Percentiles rank a stretch among this genome's conserved stretches.
Evolutionary conservation across 1,140 invertebrate species (phyloP).

Genomic region (Steinernema khuongi): DNA sequence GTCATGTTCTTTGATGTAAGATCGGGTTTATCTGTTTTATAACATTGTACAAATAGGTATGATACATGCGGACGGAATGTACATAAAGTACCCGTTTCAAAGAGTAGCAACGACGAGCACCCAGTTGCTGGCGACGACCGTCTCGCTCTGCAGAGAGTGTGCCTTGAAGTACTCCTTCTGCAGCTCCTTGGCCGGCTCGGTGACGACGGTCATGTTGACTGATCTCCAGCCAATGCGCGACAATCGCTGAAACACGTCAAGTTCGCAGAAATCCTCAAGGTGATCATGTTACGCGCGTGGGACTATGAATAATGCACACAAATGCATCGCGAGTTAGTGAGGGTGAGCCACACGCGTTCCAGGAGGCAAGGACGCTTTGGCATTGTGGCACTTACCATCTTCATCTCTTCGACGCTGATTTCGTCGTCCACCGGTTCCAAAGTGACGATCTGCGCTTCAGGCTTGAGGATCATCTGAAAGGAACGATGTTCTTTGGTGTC

Average conservation of each 20-base stretch:
- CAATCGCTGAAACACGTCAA: constrained; percentile 6
- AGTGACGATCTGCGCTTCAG: constrained; percentile 28
- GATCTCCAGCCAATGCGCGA: constrained; percentile 13
- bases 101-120: constrained; percentile 15
- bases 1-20: no score
- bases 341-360: no score
- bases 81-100: not conserved
- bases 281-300: not conserved
- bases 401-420: constrained; percentile 21
- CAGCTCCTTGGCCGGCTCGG: constrained; percentile 22
- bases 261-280: not conserved
- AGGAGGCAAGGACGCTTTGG: not conserved
- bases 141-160: constrained; percentile 15
- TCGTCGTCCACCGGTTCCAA: constrained; percentile 33
- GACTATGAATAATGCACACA: not conserved
- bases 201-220: constrained; percentile 35
- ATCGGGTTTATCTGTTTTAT: no score
- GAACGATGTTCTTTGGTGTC: not conserved
- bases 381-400: not conserved
- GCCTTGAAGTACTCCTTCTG: constrained; percentile 30
- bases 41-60: not conserved
- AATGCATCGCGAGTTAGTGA: not conserved
- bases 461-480: constrained; percentile 29
- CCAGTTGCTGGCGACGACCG: constrained; percentile 24
- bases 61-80: not conserved